Conservation (phyloP, 2,797 vertebrate species). For the Semaprochilodus insignis region DNA sequence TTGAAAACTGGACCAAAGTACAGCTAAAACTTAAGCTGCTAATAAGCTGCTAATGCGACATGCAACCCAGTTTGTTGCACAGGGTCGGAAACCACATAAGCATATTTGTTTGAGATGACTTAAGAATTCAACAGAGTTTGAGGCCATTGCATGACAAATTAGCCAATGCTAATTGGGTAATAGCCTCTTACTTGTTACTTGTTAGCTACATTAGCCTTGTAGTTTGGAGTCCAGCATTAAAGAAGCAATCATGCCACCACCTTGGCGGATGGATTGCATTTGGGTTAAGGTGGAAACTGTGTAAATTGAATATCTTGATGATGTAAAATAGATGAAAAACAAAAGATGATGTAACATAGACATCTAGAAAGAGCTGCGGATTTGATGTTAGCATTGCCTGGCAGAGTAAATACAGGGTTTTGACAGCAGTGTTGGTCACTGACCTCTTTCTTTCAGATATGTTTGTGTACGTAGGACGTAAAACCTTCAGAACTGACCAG, state of each 20-base stretch:
- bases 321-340: too few species aligned
- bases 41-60: too few species aligned
- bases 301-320: too few species aligned
- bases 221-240: too few species aligned
- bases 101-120: neutral
- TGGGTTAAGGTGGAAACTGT: too few species aligned
- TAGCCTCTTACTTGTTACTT: too few species aligned
- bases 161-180: neutral
- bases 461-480: neutral
- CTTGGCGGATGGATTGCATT: neutral
- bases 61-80: too few species aligned
- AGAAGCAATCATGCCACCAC: too few species aligned
- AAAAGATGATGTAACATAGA: too few species aligned
- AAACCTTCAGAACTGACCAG: neutral
- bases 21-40: too few species aligned
- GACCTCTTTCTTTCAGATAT: slow-evolving; percentile 24
- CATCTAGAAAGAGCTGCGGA: neutral
- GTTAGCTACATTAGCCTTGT: neutral
- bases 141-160: neutral
- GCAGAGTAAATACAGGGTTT: slow-evolving; percentile 40
- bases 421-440: slow-evolving; percentile 36
- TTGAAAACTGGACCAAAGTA: too few species aligned
- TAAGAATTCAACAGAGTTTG: neutral
- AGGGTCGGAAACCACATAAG: too few species aligned
- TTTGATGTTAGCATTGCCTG: slow-evolving; percentile 45